These are phyloP conservation scores for Chrysopilus asiliformis DNA, from an alignment of 2,888 invertebrate genomes.

Conservation along the genomic window DNA sequence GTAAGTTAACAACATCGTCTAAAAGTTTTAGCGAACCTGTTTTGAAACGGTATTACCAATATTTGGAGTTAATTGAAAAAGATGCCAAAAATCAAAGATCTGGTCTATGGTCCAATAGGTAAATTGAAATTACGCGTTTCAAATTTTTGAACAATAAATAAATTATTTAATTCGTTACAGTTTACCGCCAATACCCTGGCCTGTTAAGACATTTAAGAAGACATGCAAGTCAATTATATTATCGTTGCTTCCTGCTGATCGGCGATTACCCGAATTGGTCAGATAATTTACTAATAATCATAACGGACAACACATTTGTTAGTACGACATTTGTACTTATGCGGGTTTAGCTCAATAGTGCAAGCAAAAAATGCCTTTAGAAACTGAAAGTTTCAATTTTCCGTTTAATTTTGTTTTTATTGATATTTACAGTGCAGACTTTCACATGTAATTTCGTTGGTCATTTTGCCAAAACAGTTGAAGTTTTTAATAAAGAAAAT, in stretches of 20 bases:
- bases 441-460: no score
- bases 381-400: no score
- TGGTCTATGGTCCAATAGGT: conserved; percentile 18
- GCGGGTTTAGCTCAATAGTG: no score
- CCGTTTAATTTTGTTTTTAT: no score
- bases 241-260: conserved; percentile 19
- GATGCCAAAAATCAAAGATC: conserved; percentile 15
- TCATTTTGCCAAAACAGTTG: no score
- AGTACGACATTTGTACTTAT: no score
- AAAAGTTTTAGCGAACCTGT: conserved; percentile 10
- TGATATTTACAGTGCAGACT: no score
- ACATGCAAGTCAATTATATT: conserved; percentile 12
- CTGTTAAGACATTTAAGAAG: conserved; percentile 11
- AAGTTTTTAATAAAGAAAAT: no score
- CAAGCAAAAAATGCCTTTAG: no score
- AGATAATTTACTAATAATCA: no score
- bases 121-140: conserved; percentile 2
- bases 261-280: conserved; percentile 30
- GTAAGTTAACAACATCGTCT: conserved; percentile 19
- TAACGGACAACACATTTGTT: no score
- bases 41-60: conserved; percentile 25
- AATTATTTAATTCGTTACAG: conserved; percentile 9
- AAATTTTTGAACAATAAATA: not conserved
- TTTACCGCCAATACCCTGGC: conserved; percentile 18
- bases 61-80: conserved; percentile 24